These are phyloP conservation scores for Clunio marinus DNA, from an alignment of 2,888 invertebrate genomes.

Conservation along the genomic window DNA sequence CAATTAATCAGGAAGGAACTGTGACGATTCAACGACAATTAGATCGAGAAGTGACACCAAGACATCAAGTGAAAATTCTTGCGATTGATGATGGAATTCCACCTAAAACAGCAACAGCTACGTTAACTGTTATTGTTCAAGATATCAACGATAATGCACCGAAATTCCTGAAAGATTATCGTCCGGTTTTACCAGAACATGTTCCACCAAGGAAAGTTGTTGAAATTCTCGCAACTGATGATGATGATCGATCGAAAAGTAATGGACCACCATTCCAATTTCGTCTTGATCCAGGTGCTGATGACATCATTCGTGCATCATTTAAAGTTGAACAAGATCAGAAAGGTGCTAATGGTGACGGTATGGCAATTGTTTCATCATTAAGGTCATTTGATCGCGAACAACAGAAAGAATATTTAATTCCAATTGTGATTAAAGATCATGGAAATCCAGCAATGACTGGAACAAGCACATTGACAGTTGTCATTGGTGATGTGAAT, in stretches of 20 bases:
- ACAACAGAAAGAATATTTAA: conserved; percentile 90
- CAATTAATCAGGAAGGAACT: conserved; percentile 90
- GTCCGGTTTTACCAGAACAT: conserved; percentile 90
- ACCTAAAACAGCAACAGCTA: conserved; percentile 89
- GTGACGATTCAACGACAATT: conserved; percentile 89
- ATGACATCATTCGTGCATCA: conserved; percentile 87
- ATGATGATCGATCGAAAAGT: conserved; percentile 88
- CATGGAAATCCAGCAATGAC: conserved; percentile 95
- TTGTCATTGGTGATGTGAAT: conserved; percentile 96
- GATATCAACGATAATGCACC: conserved; percentile 95
- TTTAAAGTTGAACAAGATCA: conserved; percentile 97
- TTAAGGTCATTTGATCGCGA: conserved; percentile 90
- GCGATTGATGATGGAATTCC: conserved; percentile 93
- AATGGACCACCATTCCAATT: conserved; percentile 97
- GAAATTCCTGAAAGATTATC: conserved; percentile 84
- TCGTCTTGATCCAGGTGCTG: conserved; percentile 86
- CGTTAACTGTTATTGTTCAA: conserved; percentile 88
- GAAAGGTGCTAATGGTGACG: conserved; percentile 95
- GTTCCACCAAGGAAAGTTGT: conserved; percentile 87
- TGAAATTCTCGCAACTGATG: conserved; percentile 88
- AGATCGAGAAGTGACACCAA: conserved; percentile 90
- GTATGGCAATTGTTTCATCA: conserved; percentile 96
- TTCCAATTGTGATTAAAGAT: conserved; percentile 96
- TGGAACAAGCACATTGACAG: conserved; percentile 91
- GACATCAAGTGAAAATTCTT: conserved; percentile 93